phyloP scores from a whole-genome alignment of 1,140 invertebrate genomes.

The Neodiprion fabricii region DNA sequence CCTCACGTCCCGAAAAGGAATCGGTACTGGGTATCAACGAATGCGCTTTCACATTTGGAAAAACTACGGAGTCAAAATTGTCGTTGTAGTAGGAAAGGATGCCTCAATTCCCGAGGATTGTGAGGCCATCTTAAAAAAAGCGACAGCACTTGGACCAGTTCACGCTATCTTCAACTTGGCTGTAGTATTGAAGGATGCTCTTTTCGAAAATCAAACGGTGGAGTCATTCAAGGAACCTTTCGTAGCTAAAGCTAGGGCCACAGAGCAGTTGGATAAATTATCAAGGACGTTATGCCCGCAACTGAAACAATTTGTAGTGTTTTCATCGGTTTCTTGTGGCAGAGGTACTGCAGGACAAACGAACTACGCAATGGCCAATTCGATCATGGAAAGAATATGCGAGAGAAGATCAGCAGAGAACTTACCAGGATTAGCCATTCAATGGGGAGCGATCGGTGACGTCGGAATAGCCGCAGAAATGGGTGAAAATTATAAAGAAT shows the following conservation, averaged over 20 bases:
- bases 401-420: constrained; percentile 59
- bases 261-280: constrained; percentile 59
- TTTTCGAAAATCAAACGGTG: constrained; percentile 63
- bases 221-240: constrained; percentile 59
- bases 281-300: constrained; percentile 61
- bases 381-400: constrained; percentile 67
- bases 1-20: constrained; percentile 73
- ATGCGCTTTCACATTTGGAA: constrained; percentile 59
- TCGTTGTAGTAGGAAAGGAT: constrained; percentile 61
- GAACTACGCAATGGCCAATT: constrained; percentile 76
- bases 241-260: constrained; percentile 61
- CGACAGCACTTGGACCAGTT: constrained; percentile 67
- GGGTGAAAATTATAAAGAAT: constrained; percentile 69
- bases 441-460: constrained; percentile 68
- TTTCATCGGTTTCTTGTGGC: constrained; percentile 80
- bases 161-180: constrained; percentile 84
- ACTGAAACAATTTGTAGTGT: constrained; percentile 68
- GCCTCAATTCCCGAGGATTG: constrained; percentile 59
- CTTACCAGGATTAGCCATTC: constrained; percentile 64
- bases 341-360: constrained; percentile 80
- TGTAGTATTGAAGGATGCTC: constrained; percentile 65
- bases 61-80: constrained; percentile 62
- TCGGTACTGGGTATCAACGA: constrained; percentile 74
- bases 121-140: constrained; percentile 66
- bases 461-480: constrained; percentile 68